phyloP scores from a whole-genome alignment of 2,797 vertebrate genomes.

The Nannoperca australis region DNA sequence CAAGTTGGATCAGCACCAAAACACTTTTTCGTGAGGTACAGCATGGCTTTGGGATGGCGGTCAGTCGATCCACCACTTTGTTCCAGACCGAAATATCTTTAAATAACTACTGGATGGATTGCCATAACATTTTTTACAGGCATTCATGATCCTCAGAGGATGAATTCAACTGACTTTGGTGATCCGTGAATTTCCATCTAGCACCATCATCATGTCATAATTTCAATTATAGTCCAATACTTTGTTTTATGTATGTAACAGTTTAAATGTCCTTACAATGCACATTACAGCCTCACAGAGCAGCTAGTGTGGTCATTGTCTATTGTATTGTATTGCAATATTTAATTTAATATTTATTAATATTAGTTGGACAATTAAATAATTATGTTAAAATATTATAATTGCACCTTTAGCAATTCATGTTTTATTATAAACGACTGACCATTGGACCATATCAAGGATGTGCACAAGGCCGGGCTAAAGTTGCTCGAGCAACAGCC shows the following conservation, averaged over 20 bases:
- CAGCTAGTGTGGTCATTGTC: neutral
- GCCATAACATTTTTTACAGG: neutral
- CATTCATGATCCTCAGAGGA: neutral
- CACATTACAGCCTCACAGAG: neutral
- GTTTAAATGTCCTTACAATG: neutral
- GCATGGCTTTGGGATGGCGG: neutral
- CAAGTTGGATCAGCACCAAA: neutral
- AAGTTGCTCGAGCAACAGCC: too few relatives aligned
- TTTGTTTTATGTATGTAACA: neutral
- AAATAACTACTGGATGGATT: neutral
- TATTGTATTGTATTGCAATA: neutral
- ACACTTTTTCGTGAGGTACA: neutral
- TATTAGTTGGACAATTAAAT: neutral
- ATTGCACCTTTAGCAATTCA: too few relatives aligned
- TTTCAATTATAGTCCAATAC: neutral
- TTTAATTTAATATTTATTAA: neutral
- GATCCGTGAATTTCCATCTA: neutral
- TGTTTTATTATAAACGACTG: neutral
- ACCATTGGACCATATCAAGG: neutral
- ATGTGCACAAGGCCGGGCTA: too few relatives aligned
- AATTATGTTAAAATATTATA: neutral
- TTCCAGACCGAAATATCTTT: neutral
- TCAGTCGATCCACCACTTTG: neutral
- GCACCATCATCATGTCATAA: neutral
- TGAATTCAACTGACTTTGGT: neutral